A percentile compares a stretch with the other conserved stretches of the same genome.
Conservation (phyloP, 2,888 invertebrate species). For the Drosophila crucigera region DNA sequence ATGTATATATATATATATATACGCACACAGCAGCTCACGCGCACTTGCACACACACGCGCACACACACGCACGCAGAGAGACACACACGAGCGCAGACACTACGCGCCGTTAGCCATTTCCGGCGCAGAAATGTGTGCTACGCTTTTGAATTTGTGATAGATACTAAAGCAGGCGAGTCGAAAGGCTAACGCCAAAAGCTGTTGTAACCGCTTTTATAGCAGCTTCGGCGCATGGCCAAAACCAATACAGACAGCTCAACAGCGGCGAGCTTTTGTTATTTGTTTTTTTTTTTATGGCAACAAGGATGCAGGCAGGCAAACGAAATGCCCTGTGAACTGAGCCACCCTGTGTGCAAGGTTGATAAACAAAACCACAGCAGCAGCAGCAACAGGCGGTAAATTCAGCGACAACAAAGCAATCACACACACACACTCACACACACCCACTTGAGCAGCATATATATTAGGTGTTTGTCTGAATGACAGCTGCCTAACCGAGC, state of each 20-base stretch:
- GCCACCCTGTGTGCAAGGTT: slow-evolving; percentile 36
- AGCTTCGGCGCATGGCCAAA: slow-evolving; percentile 65
- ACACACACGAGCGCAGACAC: slow-evolving; percentile 36
- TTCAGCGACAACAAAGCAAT: not conserved
- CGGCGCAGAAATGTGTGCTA: slow-evolving; percentile 63
- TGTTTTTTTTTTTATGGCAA: slow-evolving; percentile 36
- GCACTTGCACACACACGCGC: slow-evolving; percentile 15
- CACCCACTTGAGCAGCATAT: not conserved
- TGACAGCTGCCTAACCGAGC: slow-evolving; percentile 27
- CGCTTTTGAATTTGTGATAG: slow-evolving; percentile 67
- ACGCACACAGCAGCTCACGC: slow-evolving; percentile 11
- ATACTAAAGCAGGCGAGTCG: slow-evolving; percentile 56
- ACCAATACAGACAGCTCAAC: slow-evolving; percentile 37
- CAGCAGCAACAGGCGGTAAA: slow-evolving; percentile 57
- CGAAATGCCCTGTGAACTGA: slow-evolving; percentile 31
- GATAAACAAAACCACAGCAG: slow-evolving; percentile 50
- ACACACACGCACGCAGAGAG: slow-evolving; percentile 11
- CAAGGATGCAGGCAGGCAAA: slow-evolving; percentile 43
- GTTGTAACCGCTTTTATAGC: slow-evolving; percentile 46
- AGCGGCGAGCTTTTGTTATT: slow-evolving; percentile 39
- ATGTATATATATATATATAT: slow-evolving; percentile 3
- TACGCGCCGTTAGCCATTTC: slow-evolving; percentile 63
- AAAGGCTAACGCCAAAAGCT: slow-evolving; percentile 35
- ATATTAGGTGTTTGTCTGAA: slow-evolving; percentile 10
- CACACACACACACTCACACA: not conserved